Percentiles rank a stretch among this genome's conserved stretches.
These are phyloP conservation scores for Stichodactyla mertensii DNA, from an alignment of 64 coral and sea anemone genomes.

Conservation along the genomic window DNA sequence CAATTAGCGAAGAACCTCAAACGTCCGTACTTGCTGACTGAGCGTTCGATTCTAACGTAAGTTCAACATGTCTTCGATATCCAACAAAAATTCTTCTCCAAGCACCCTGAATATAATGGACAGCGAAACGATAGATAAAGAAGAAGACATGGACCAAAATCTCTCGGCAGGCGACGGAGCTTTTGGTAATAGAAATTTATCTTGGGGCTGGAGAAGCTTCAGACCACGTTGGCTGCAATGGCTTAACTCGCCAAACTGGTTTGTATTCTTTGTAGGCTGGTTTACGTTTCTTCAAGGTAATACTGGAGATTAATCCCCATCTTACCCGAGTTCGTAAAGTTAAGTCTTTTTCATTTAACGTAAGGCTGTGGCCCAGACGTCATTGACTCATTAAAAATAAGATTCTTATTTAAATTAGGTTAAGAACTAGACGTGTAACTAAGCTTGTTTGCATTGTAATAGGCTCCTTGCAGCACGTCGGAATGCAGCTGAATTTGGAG, in stretches of 20 bases:
- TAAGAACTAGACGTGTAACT: too few species aligned
- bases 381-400: too few species aligned
- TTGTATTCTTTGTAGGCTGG: neutral
- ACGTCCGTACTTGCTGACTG: too few species aligned
- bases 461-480: too few species aligned
- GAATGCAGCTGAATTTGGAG: too few species aligned
- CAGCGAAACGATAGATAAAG: neutral
- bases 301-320: neutral
- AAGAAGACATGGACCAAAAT: neutral
- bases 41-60: too few species aligned
- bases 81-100: neutral
- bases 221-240: constrained; percentile 11
- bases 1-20: too few species aligned
- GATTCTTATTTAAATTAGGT: too few species aligned
- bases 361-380: too few species aligned
- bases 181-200: neutral
- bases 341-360: too few species aligned
- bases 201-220: constrained; percentile 20
- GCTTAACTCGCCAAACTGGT: constrained; percentile 23
- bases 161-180: neutral
- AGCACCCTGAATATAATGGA: neutral
- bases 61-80: neutral
- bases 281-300: constrained; percentile 16
- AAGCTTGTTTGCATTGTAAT: too few species aligned
- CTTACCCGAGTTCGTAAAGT: too few species aligned